Conservation (phyloP, 2,888 invertebrate genomes). For the Lamproptera curius region DNA sequence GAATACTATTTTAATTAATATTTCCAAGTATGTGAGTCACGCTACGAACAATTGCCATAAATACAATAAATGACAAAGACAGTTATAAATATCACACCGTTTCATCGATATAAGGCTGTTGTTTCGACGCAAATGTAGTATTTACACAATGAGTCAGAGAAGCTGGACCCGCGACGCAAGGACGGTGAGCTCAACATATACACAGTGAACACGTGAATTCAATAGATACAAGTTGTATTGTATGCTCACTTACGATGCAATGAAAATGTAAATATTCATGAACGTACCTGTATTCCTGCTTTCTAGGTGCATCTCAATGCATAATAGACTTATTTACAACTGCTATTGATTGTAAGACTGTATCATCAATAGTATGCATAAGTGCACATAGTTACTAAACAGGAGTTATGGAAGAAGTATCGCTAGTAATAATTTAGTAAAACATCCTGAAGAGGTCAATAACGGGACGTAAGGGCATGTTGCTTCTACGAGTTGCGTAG, state of each 20-base stretch:
- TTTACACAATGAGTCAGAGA: conserved; percentile 70
- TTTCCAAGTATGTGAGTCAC: background rate
- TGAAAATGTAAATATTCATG: conserved; percentile 1
- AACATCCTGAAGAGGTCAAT: background rate
- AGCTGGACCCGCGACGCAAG: conserved; percentile 56
- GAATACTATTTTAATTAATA: background rate
- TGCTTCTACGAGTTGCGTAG: background rate
- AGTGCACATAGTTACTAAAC: too few species aligned
- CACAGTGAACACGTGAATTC: conserved; percentile 52
- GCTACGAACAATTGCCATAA: too few species aligned
- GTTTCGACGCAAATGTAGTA: conserved; percentile 59
- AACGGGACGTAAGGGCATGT: background rate
- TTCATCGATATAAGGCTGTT: conserved; percentile 43
- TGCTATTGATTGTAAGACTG: too few species aligned
- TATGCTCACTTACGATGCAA: conserved; percentile 44
- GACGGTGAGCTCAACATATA: conserved; percentile 57
- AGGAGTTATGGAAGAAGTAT: too few species aligned
- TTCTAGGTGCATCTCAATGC: too few species aligned
- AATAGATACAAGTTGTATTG: conserved; percentile 33
- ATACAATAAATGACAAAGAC: background rate
- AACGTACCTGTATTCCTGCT: background rate
- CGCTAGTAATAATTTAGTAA: too few species aligned
- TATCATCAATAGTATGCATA: too few species aligned
- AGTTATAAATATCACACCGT: background rate
- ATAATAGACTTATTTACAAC: too few species aligned